Conservation (phyloP, 1,140 invertebrate genomes). For the Eumeta japonica region DNA sequence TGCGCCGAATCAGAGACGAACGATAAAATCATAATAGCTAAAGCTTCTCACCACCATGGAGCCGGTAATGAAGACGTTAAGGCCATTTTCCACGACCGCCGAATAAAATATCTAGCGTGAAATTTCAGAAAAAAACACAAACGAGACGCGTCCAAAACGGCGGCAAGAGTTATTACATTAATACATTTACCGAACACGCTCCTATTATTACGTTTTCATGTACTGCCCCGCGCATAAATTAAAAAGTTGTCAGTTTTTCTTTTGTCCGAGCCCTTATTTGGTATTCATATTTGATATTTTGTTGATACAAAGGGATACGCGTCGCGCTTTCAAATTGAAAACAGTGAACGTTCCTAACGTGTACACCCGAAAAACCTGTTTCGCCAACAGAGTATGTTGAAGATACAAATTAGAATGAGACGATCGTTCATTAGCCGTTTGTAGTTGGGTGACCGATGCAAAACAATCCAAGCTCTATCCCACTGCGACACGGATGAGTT, state of each 20-base stretch:
- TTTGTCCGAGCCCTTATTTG: conserved; percentile 55
- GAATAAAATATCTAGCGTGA: conserved; percentile 50
- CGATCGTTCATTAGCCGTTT: conserved; percentile 44
- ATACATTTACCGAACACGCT: conserved; percentile 57
- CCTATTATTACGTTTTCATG: conserved; percentile 56
- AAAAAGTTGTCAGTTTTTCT: conserved; percentile 53
- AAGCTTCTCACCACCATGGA: too few relatives aligned
- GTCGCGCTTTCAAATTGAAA: conserved; percentile 41
- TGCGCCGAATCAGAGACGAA: too few relatives aligned
- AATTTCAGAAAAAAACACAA: conserved; percentile 48
- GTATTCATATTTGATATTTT: conserved; percentile 57
- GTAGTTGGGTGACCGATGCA: conserved; percentile 25
- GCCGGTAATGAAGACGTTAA: too few relatives aligned
- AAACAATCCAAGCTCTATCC: too few relatives aligned
- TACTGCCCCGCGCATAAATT: conserved; percentile 55
- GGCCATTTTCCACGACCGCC: too few relatives aligned
- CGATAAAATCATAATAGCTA: too few relatives aligned
- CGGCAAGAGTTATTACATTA: conserved; percentile 48
- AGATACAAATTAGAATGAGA: conserved; percentile 57
- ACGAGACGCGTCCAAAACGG: conserved; percentile 29
- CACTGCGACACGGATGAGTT: too few relatives aligned
- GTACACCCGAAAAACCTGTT: conserved; percentile 52
- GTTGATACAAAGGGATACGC: conserved; percentile 52
- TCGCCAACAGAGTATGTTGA: conserved; percentile 44
- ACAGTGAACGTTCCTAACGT: conserved; percentile 32